A percentile compares a stretch with the other conserved stretches of the same genome.
phyloP scores from a whole-genome alignment of 2,888 invertebrate genomes.

The Hirtodrosophila alboralis region DNA sequence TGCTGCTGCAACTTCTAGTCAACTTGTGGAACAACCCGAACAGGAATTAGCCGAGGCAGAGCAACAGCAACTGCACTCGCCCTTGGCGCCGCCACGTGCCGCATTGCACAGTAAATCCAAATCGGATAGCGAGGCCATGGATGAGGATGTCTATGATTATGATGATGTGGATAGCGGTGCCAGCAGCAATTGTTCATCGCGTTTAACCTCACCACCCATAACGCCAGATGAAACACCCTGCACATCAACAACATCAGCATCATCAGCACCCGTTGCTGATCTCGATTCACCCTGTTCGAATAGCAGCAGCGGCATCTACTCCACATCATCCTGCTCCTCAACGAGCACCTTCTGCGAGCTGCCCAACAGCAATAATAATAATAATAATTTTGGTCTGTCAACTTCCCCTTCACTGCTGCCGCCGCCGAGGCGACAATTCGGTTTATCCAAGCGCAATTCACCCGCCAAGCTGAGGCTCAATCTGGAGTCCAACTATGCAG shows the following conservation, averaged over 20 bases:
- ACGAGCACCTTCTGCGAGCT: no score
- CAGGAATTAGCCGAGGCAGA: constrained; percentile 34
- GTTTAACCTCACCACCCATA: constrained; percentile 80
- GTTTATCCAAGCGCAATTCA: constrained; percentile 78
- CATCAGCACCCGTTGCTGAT: no score
- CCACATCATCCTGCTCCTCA: no score
- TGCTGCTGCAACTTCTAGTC: constrained; percentile 57
- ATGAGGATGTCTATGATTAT: constrained; percentile 72
- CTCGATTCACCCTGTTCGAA: constrained; percentile 68
- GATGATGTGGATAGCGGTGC: constrained; percentile 73
- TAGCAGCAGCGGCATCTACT: constrained; percentile 59
- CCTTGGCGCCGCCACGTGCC: constrained; percentile 8
- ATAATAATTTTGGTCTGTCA: no score
- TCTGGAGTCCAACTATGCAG: constrained; percentile 74
- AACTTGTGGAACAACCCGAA: constrained; percentile 65
- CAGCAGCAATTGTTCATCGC: constrained; percentile 78
- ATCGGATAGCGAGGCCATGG: constrained; percentile 77
- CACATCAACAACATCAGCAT: constrained; percentile 57
- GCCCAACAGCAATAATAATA: no score
- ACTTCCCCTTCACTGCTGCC: no score
- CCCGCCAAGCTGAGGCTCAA: constrained; percentile 80
- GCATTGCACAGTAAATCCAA: constrained; percentile 55
- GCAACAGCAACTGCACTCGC: no score
- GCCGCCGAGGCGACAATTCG: constrained; percentile 66
- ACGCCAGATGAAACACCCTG: constrained; percentile 78